These are phyloP conservation scores for Nipponacmea schrenckii DNA, from an alignment of 2,888 invertebrate genomes.

Conservation along the genomic window DNA sequence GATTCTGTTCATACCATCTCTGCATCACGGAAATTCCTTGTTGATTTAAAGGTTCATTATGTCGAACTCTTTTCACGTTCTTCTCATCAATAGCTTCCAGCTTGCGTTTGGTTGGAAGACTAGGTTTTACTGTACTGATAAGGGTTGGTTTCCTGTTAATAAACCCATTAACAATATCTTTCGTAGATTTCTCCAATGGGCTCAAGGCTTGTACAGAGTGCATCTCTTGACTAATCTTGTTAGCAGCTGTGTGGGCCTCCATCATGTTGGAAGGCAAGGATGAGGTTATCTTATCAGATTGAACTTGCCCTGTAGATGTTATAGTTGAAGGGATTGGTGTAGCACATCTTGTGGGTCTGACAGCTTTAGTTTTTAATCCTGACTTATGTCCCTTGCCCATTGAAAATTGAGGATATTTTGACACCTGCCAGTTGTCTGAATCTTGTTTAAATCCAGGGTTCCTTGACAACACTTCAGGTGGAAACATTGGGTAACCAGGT, in stretches of 20 bases:
- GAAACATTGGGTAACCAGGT: neutral
- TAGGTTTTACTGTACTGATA: neutral
- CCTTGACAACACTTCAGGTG: neutral
- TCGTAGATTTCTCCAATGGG: constrained; percentile 10
- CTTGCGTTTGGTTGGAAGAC: neutral
- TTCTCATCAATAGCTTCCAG: neutral
- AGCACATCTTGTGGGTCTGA: neutral
- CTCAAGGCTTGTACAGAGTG: constrained; percentile 7
- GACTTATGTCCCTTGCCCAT: neutral
- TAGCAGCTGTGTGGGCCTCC: neutral
- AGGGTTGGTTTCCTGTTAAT: neutral
- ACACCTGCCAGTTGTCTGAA: neutral
- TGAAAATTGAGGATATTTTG: neutral
- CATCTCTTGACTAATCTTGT: neutral
- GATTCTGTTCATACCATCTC: constrained; percentile 54
- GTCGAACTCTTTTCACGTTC: constrained; percentile 34
- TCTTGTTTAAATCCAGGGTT: neutral
- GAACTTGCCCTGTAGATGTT: constrained; percentile 10
- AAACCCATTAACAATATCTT: constrained; percentile 4
- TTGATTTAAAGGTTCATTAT: constrained; percentile 57
- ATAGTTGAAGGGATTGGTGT: constrained; percentile 9
- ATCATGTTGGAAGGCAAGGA: constrained; percentile 4
- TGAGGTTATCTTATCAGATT: neutral
- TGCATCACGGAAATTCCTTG: constrained; percentile 51
- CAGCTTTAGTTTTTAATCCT: neutral